Conservation (phyloP, 2,113 vertebrate species). For the Triplophysa rosa region DNA sequence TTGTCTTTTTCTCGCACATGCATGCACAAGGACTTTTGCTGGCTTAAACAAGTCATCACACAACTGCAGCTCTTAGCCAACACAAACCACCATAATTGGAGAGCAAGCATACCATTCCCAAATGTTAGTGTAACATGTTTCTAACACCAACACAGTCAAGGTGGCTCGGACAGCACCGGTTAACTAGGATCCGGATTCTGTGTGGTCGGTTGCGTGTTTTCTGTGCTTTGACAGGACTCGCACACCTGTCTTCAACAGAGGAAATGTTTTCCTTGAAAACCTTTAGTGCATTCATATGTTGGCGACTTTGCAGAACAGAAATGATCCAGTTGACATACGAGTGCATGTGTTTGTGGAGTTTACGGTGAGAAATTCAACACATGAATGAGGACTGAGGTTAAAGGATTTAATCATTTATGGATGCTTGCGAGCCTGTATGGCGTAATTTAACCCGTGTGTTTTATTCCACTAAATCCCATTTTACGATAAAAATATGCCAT, state of each 20-base stretch:
- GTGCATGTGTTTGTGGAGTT: not conserved
- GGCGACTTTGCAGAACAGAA: slow-evolving; percentile 28
- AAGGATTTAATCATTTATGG: slow-evolving; percentile 28
- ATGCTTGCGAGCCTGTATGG: slow-evolving; percentile 30
- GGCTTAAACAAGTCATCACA: slow-evolving; percentile 61
- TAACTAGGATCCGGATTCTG: slow-evolving; percentile 48
- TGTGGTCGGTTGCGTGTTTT: slow-evolving; percentile 60
- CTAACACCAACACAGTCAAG: slow-evolving; percentile 56
- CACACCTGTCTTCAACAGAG: slow-evolving; percentile 63
- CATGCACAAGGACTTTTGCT: slow-evolving; percentile 47
- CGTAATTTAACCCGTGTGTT: slow-evolving; percentile 62
- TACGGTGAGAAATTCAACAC: slow-evolving; percentile 4
- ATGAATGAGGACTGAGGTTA: not conserved
- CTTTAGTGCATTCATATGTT: slow-evolving; percentile 33
- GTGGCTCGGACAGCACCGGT: slow-evolving; percentile 45
- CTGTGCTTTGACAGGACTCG: slow-evolving; percentile 57
- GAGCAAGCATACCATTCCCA: slow-evolving; percentile 63
- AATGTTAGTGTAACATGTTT: slow-evolving; percentile 65
- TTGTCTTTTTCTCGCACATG: slow-evolving; percentile 1
- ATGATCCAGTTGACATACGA: slow-evolving; percentile 2
- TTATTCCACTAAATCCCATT: slow-evolving; percentile 50
- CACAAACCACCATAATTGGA: slow-evolving; percentile 62
- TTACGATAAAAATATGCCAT: slow-evolving; percentile 57
- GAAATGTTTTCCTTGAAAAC: slow-evolving; percentile 46
- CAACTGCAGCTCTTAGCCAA: slow-evolving; percentile 59